Evolutionary conservation across 1,140 invertebrate genomes (phyloP).

Genomic region (Prorops nasuta): DNA sequence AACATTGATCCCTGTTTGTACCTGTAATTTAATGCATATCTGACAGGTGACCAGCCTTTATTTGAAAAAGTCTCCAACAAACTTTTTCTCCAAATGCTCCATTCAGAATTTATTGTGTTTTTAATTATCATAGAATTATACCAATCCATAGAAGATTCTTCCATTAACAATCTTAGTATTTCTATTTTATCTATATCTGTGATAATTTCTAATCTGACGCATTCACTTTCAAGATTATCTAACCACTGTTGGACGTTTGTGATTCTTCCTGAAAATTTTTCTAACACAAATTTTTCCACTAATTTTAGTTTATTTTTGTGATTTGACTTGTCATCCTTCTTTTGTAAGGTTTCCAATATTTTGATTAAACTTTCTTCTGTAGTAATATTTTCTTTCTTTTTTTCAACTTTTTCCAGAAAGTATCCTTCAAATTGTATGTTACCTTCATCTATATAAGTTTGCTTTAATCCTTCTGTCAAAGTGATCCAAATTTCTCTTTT

Average conservation of each 20-base stretch:
- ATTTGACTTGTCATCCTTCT: neutral
- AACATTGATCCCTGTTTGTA: constrained; percentile 4
- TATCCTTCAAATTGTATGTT: constrained; percentile 5
- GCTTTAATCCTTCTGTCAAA: constrained; percentile 3
- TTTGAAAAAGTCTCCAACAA: neutral
- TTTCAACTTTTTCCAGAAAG: neutral
- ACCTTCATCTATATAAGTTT: constrained; percentile 8
- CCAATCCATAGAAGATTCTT: neutral
- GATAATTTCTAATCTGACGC: neutral
- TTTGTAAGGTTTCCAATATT: neutral
- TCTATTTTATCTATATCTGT: constrained; percentile 1
- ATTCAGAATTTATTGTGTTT: constrained; percentile 3
- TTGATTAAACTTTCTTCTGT: constrained; percentile 4
- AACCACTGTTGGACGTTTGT: constrained; percentile 2
- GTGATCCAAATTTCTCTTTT: constrained; percentile 7
- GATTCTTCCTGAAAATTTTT: constrained; percentile 1
- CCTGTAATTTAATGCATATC: neutral
- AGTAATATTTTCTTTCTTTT: neutral
- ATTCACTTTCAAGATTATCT: constrained; percentile 3
- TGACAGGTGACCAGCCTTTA: neutral
- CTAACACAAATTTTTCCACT: constrained; percentile 4
- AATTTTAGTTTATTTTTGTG: constrained; percentile 1
- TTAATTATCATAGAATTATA: constrained; percentile 6
- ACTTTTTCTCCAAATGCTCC: neutral
- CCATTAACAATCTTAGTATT: constrained; percentile 4